Base-by-base conservation (phyloP, 37 sponge, comb jelly and placozoan genomes). In the Cliona cf. orientalis region DNA sequence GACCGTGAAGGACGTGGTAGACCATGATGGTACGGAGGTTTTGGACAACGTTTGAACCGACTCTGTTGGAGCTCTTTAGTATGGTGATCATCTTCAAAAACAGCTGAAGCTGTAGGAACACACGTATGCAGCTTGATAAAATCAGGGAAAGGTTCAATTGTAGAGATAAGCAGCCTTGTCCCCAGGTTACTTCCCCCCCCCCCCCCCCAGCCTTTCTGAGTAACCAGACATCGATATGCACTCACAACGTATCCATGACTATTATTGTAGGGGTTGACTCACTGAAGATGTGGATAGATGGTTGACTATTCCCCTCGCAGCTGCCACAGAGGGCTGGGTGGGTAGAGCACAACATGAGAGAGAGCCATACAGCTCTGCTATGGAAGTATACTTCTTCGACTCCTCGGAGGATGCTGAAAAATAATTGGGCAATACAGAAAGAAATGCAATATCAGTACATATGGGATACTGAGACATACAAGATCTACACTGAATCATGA, bases 11-110 rank as follows among this genome's bases (percentile, higher is more conserved):
- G 35, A 43, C 58, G 58, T 80, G 74, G 58, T 87, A 80, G 32
- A 58, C 58, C n/a, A 74, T 40, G 29, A 87, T 45, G 9, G 87
- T 87, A 3, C 69, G 74, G 9, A 87, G 34, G 81, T 87, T 87
- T 39, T 49, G 53, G 53, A 49, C 14, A 21, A 76, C 76, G 42
- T 76, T 36, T 23, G 19, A 25, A 5, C 61, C 17, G 7, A 32
- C 35, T 37, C 73, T 11, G 31, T 73, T 9, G 17, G 44, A 28
- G 0, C 28, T 17, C 23, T 9, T 26, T 1, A 34, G 32, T 6
- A 44, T 41, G 34, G 22, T n/a, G 2, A 69, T 11, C 60, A 82
- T 11, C 22, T 34, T 64, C 37, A n/a, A 26, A 29, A 44, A 82
- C 28, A 62, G 21, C 33, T 72, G 72, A 25, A 82, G 25, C 83